Base-by-base conservation (phyloP, 92 coral and sea anemone species). In the Muricea muricata region DNA sequence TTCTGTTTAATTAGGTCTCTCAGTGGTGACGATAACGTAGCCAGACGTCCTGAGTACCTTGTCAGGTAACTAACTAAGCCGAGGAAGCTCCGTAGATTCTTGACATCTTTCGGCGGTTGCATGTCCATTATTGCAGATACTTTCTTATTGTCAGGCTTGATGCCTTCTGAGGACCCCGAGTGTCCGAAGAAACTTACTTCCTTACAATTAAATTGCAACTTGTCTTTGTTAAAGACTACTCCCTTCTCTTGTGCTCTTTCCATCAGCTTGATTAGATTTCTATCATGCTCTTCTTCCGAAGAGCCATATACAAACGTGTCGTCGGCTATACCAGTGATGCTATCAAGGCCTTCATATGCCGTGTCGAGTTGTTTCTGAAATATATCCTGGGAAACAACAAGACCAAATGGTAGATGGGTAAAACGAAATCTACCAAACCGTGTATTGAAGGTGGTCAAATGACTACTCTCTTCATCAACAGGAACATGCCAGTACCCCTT, bases 141-240 rank as follows among this genome's bases (percentile, higher is more conserved):
- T n/a, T n/a, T n/a, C n/a, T n/a, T n/a, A n/a, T n/a, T n/a, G n/a
- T n/a, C n/a, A n/a, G n/a, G n/a, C n/a, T n/a, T n/a, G n/a, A n/a
- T n/a, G n/a, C n/a, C n/a, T n/a, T 75, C 78, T 14, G 84, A 29
- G 4, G 90, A 84, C 82, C 89, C 79, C 0, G 83, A 88, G 7
- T 78, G 77, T 25, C 94, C 92, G 46, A 82, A 91, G 83, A 88
- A 91, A 11, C 85, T 80, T 34, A 83, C 78, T 37, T 91, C 86
- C 6, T 57, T 54, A 12, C 83, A 82, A 61, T 91, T 91, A 47
- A 84, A 33, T 74, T 84, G n/a, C 10, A 84, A 25, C 74, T 84
- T 84, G 0, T 52, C 84, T 20, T 54, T 48, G 39, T 87, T 87
- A 71, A 87, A 73, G 21, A 50, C 82, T 13, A 87, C 61, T 11